Evolutionary conservation across 2,797 vertebrate genomes (phyloP).

Genomic region (Rhodeus uyekii): DNA sequence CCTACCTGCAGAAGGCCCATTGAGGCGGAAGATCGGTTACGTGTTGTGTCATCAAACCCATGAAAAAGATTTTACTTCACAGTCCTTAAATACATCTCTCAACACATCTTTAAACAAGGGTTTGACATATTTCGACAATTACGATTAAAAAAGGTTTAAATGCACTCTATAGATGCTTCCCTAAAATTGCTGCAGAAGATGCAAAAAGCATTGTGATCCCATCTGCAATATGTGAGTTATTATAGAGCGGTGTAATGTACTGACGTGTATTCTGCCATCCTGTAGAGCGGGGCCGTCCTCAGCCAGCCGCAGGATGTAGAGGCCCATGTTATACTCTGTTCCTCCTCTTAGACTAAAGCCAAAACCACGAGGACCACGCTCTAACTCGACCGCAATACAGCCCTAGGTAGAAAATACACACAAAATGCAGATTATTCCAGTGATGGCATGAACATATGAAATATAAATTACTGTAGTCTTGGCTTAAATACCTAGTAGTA

Average conservation of each 20-base stretch:
- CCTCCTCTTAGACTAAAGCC: slow-evolving; percentile 97
- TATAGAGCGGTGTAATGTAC: slow-evolving; percentile 57
- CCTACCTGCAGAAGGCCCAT: slow-evolving; percentile 82
- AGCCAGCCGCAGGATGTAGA: slow-evolving; percentile 94
- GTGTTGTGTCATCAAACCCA: background rate
- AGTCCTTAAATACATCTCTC: background rate
- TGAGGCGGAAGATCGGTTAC: background rate
- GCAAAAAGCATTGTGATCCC: background rate
- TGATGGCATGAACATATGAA: background rate
- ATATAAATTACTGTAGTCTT: background rate
- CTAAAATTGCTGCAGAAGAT: background rate
- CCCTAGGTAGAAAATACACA: slow-evolving; percentile 66
- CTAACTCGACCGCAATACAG: slow-evolving; percentile 91
- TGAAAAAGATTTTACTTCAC: background rate
- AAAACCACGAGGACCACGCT: slow-evolving; percentile 89
- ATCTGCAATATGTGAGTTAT: background rate
- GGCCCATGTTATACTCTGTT: slow-evolving; percentile 98
- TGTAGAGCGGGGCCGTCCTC: slow-evolving; percentile 92
- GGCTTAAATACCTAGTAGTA: background rate
- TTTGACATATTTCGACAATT: background rate
- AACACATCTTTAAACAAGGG: background rate
- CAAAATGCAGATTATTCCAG: background rate
- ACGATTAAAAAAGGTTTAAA: background rate
- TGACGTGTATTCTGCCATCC: slow-evolving; percentile 92
- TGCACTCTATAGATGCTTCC: background rate